Base-by-base conservation (phyloP, 2,797 vertebrate species). In the Clarias laeviceps region DNA sequence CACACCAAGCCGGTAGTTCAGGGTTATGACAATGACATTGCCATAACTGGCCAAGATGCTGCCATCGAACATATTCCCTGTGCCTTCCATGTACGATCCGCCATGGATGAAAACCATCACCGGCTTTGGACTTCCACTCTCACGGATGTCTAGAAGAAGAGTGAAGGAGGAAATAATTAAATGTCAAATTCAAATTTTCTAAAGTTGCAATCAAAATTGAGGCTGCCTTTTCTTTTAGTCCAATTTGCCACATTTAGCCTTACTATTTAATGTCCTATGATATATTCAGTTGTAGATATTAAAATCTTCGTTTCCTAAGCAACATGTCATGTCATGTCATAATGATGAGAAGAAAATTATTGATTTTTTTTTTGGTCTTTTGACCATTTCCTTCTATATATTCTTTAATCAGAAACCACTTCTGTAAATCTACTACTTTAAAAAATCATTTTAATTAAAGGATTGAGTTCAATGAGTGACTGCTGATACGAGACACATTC, bases 41-140 rank as follows among this genome's bases (percentile, higher is more conserved):
- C 98, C 98, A 92, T 99, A 99, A 95, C 98, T 99, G 92, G 98
- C 97, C 95, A 99, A 95, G 94, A 99, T 98, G 96, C 98, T 99
- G 92, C 98, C 98, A 89, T 99, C 98, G 93, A 99, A 99, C 91
- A 99, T 97, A 95, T 99, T 99, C 91, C 97, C 98, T 89, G 98
- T 99, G 92, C 98, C 98, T 95, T 99, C 98, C 98, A 99, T 99
- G 93, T 99, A 99, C 87, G 98, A 99, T 88, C 98, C 98, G 90
- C 98, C 98, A 0, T 99, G 98, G 93, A 99, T 97, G 94, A 99
- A 99, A 88, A 99, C 97, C 98, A 99, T 99, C 91, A 99, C 98
- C 37, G 98, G 98, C 93, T 99, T 99, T 90, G 98, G 98, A 92
- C 97, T 98, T 92, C 98, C 98, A 94, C 98, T 99, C 95, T 99